Evolutionary conservation across 2,888 invertebrate genomes (phyloP).

Genomic region (Aproaerema taeniolella): DNA sequence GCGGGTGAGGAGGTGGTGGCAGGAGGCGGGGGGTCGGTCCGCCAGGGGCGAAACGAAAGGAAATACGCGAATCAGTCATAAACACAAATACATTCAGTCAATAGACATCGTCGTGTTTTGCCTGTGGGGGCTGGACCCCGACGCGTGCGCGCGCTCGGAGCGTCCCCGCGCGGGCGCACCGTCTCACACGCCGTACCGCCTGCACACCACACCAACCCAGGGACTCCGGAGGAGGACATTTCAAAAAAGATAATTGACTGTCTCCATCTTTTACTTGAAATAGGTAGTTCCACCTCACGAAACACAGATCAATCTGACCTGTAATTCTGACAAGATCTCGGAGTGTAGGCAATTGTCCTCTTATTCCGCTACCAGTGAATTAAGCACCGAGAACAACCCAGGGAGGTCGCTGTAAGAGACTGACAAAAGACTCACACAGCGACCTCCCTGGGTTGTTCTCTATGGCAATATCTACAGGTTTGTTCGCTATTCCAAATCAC

Average conservation of each 20-base stretch:
- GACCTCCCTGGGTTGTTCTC: slow-evolving; percentile 46
- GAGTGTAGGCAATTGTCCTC: not conserved
- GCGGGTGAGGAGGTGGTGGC: slow-evolving; percentile 14
- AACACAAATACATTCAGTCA: slow-evolving; percentile 13
- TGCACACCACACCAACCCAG: slow-evolving; percentile 14
- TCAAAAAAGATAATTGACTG: no score
- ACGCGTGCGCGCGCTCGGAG: not conserved
- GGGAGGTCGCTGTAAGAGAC: no score
- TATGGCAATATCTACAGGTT: slow-evolving; percentile 33
- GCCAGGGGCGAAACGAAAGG: slow-evolving; percentile 12
- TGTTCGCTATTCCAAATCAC: slow-evolving; percentile 61
- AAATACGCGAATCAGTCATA: slow-evolving; percentile 14
- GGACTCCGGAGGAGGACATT: no score
- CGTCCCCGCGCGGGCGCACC: slow-evolving; percentile 41
- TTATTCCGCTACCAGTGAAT: not conserved
- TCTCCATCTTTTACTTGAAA: not conserved
- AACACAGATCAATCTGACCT: no score
- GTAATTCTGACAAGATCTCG: no score
- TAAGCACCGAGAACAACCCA: no score
- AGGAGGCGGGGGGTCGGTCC: not conserved
- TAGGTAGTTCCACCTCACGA: no score
- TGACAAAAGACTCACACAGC: slow-evolving; percentile 38
- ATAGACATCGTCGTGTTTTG: slow-evolving; percentile 12
- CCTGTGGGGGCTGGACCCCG: slow-evolving; percentile 8
- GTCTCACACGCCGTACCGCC: slow-evolving; percentile 18